phyloP scores from a whole-genome alignment of 2,797 vertebrate genomes.

The Echiichthys vipera region DNA sequence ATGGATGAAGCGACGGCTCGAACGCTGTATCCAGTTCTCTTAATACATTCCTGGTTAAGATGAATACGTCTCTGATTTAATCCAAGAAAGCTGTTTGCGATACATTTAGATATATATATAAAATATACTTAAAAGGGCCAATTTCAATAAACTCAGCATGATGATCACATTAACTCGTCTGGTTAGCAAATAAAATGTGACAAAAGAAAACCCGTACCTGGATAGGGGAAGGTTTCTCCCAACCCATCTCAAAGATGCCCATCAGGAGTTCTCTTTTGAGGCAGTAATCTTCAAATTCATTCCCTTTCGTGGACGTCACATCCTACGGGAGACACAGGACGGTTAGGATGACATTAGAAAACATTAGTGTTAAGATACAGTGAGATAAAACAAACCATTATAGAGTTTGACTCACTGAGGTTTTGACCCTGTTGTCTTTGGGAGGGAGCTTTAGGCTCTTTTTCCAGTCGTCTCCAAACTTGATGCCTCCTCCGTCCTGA shows the following conservation, averaged over 20 bases:
- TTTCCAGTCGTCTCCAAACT: conserved; percentile 89
- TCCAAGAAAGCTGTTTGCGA: too few relatives aligned
- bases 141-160: neutral
- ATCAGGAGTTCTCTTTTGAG: conserved; percentile 88
- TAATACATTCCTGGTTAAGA: neutral
- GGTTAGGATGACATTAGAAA: neutral
- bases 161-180: neutral
- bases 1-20: too few relatives aligned
- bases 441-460: conserved; percentile 85
- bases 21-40: too few relatives aligned
- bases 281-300: conserved; percentile 90
- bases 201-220: conserved; percentile 75
- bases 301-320: conserved; percentile 88
- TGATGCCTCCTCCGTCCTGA: conserved; percentile 83
- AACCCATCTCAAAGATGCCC: conserved; percentile 90
- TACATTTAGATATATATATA: neutral
- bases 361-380: accelerated
- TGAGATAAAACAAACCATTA: neutral
- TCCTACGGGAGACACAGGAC: conserved; percentile 70
- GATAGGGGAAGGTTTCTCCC: conserved; percentile 89
- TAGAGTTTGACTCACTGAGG: conserved; percentile 79
- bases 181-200: neutral
- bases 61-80: neutral
- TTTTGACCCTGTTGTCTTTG: conserved; percentile 85
- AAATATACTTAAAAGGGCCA: neutral